phyloP scores from a whole-genome alignment of 2,888 invertebrate genomes.

The Plebejus anna region DNA sequence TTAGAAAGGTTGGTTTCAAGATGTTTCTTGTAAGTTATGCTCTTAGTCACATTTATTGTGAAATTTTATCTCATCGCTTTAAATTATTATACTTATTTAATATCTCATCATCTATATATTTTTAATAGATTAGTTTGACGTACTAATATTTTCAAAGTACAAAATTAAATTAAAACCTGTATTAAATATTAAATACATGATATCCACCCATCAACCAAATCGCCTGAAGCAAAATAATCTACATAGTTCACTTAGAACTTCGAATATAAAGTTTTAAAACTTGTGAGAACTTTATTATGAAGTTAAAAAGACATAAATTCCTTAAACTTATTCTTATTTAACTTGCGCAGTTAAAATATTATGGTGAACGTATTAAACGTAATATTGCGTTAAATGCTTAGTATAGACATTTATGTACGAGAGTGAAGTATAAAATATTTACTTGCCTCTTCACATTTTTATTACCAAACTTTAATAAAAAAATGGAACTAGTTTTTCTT shows the following conservation, averaged over 20 bases:
- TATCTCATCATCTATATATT: not conserved
- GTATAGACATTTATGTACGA: not conserved
- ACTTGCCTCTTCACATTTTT: not conserved
- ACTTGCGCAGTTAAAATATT: slow-evolving; percentile 2
- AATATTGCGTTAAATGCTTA: not conserved
- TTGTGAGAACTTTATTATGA: slow-evolving; percentile 11
- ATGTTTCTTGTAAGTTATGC: not conserved
- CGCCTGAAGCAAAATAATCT: slow-evolving; percentile 6
- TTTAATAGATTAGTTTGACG: not conserved
- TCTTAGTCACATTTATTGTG: no score
- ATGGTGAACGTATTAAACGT: slow-evolving; percentile 10
- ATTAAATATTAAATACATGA: not conserved
- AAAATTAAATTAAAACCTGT: not conserved
- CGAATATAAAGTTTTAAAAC: slow-evolving; percentile 20
- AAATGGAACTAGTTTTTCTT: no score
- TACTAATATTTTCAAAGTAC: not conserved
- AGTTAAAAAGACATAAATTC: slow-evolving; percentile 15
- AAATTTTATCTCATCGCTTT: no score
- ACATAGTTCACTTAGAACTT: slow-evolving; percentile 17
- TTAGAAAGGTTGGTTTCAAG: not conserved
- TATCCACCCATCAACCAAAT: not conserved
- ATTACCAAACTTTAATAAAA: not conserved
- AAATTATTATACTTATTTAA: no score
- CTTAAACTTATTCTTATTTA: slow-evolving; percentile 16
- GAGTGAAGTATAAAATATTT: not conserved